Evolutionary conservation across 2,797 vertebrate genomes (phyloP).

Genomic region (Sebastes itinus): DNA sequence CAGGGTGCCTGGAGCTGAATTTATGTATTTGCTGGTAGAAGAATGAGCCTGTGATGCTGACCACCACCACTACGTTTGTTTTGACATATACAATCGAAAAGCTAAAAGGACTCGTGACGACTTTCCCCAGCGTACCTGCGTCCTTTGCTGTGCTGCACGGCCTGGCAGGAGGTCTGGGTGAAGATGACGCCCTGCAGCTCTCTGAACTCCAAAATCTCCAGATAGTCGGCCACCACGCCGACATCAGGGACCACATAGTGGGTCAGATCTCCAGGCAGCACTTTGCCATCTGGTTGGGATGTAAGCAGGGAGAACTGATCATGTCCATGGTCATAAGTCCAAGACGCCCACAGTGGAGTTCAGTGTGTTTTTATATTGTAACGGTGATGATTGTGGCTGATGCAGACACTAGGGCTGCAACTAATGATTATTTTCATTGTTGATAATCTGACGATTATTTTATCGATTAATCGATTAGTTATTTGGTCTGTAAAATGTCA

Average conservation of each 20-base stretch:
- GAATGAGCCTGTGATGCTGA: not conserved
- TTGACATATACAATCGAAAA: not conserved
- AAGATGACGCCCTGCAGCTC: constrained; percentile 92
- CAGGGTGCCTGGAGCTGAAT: not conserved
- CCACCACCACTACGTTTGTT: not conserved
- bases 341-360: not conserved
- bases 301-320: not conserved
- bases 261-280: constrained; percentile 88
- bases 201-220: constrained; percentile 92
- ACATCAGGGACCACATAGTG: constrained; percentile 95
- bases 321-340: not conserved
- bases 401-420: not conserved
- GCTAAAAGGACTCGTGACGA: too few species aligned
- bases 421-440: too few species aligned
- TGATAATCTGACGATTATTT: too few species aligned
- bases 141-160: constrained; percentile 90
- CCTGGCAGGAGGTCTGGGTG: constrained; percentile 94
- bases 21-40: not conserved
- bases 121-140: constrained; percentile 84
- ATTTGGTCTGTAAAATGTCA: not conserved
- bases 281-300: constrained; percentile 83
- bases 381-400: not conserved
- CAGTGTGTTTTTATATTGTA: not conserved
- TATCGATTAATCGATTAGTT: too few species aligned
- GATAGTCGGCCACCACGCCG: constrained; percentile 90